These are phyloP conservation scores for Prionailurus viverrinus DNA, from an alignment of 2,113 vertebrate genomes.

Conservation along the genomic window DNA sequence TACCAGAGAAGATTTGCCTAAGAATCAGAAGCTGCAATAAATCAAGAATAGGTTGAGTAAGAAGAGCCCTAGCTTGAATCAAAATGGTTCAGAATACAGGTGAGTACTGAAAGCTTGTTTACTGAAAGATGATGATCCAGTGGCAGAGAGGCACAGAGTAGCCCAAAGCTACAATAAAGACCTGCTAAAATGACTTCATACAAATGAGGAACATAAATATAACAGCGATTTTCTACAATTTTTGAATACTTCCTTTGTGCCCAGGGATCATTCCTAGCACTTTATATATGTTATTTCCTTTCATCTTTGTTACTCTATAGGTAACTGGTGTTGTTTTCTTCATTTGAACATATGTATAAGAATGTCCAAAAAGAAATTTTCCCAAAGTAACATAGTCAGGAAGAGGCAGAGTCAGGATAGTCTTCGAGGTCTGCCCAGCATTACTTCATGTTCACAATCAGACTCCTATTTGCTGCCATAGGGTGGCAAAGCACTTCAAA, in stretches of 20 bases:
- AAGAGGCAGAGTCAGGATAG: neutral
- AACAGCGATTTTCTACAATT: neutral
- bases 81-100: neutral
- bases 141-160: neutral
- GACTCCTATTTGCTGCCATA: neutral
- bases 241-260: neutral
- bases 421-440: neutral
- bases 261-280: neutral
- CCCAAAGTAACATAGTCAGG: neutral
- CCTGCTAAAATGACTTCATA: neutral
- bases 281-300: neutral
- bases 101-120: neutral
- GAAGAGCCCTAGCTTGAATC: neutral
- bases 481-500: neutral
- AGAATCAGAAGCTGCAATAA: neutral
- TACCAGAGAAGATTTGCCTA: neutral
- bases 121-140: neutral
- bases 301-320: neutral
- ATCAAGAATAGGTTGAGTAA: neutral
- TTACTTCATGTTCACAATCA: neutral
- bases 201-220: neutral
- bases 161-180: neutral
- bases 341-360: neutral
- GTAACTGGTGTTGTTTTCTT: neutral
- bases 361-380: neutral